Evolutionary conservation across 2,888 invertebrate genomes (phyloP).

Genomic region (Patella caerulea): DNA sequence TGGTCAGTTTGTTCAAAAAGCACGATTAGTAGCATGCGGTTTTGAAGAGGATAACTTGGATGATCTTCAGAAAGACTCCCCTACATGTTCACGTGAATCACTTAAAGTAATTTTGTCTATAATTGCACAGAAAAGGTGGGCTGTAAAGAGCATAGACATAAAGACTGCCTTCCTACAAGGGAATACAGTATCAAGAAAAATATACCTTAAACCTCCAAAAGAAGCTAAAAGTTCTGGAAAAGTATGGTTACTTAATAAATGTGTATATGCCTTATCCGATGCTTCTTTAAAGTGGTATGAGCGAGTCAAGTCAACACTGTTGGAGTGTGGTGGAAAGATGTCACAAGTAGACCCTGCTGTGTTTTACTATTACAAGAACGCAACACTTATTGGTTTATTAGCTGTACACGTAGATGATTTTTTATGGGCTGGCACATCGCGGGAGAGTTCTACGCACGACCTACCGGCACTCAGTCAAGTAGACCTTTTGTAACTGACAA

Average conservation of each 20-base stretch:
- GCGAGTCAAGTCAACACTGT: background rate
- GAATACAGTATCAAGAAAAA: background rate
- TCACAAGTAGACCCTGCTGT: slow-evolving; percentile 14
- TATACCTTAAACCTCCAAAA: slow-evolving; percentile 1
- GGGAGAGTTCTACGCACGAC: too few species aligned
- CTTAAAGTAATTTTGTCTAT: slow-evolving; percentile 3
- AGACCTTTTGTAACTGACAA: too few species aligned
- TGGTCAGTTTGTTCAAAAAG: background rate
- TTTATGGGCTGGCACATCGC: too few species aligned
- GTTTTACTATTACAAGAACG: background rate
- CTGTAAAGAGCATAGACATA: background rate
- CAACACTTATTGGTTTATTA: too few species aligned
- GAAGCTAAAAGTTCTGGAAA: slow-evolving; percentile 9
- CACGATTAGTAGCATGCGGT: background rate
- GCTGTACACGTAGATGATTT: too few species aligned
- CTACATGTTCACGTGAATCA: background rate
- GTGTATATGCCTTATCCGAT: slow-evolving; percentile 11
- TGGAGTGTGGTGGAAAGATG: slow-evolving; percentile 9
- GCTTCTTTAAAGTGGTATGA: slow-evolving; percentile 23
- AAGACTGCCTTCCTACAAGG: slow-evolving; percentile 19
- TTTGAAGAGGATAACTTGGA: background rate
- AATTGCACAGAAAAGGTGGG: slow-evolving; percentile 15
- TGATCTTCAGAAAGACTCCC: background rate
- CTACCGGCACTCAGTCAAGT: too few species aligned
- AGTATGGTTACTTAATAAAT: slow-evolving; percentile 17